These are phyloP conservation scores for Azorinus chamasolen DNA, from an alignment of 2,888 invertebrate species.

Conservation along the genomic window DNA sequence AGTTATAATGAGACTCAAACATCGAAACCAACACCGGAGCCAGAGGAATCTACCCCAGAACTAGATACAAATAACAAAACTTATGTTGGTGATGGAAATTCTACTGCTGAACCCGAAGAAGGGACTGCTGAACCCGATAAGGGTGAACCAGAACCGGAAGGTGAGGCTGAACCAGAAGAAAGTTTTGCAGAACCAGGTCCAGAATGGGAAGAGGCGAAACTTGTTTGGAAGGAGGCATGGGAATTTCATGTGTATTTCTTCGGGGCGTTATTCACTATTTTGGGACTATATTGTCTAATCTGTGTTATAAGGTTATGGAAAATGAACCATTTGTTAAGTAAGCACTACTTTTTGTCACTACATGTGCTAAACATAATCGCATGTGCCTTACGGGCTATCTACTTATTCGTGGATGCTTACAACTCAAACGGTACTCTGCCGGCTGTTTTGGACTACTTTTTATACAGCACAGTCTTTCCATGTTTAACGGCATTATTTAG, in stretches of 20 bases:
- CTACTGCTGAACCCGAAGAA: slow-evolving; percentile 35
- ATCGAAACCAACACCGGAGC: neutral
- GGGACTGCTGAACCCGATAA: slow-evolving; percentile 26
- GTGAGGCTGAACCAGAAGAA: slow-evolving; percentile 49
- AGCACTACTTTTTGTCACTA: slow-evolving; percentile 95
- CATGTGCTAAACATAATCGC: slow-evolving; percentile 94
- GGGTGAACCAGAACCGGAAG: slow-evolving; percentile 16
- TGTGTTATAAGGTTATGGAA: slow-evolving; percentile 95
- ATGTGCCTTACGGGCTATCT: slow-evolving; percentile 92
- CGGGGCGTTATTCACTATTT: slow-evolving; percentile 93
- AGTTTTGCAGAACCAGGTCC: slow-evolving; percentile 81
- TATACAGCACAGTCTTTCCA: slow-evolving; percentile 94
- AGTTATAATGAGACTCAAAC: slow-evolving; percentile 10
- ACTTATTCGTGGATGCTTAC: slow-evolving; percentile 96
- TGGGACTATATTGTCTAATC: slow-evolving; percentile 94
- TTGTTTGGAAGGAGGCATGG: slow-evolving; percentile 91
- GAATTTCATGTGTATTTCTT: slow-evolving; percentile 96
- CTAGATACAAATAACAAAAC: neutral
- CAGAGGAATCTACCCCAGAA: slow-evolving; percentile 3
- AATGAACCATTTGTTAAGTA: slow-evolving; percentile 94
- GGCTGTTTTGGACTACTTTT: slow-evolving; percentile 91
- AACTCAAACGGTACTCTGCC: slow-evolving; percentile 94
- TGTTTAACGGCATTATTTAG: slow-evolving; percentile 96
- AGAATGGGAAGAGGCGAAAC: slow-evolving; percentile 81
- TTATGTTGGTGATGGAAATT: slow-evolving; percentile 9